Base-by-base conservation (phyloP, 2,797 vertebrate species). In the Argentina silus region DNA sequence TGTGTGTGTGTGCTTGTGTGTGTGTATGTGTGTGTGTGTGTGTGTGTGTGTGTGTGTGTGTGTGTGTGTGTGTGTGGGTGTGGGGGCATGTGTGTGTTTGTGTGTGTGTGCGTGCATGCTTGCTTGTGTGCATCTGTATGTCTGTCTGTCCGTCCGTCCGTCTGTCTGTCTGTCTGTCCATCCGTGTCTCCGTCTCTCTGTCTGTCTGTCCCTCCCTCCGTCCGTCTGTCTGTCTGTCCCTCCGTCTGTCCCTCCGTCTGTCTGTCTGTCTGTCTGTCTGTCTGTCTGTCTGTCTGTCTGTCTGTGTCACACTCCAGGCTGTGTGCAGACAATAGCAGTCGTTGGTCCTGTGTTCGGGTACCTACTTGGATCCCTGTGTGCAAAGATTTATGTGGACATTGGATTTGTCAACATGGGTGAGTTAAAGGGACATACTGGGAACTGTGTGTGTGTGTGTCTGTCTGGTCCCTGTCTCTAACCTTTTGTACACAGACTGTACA, bases 401-500 rank as follows among this genome's bases (percentile, higher is more conserved):
- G 96, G 96, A 80, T 98, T 91, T 82, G 93, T 98, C 50, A 94
- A 96, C 82, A 82, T 95, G 83, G 95, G 97, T 98, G 89, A 95
- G 92, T 83, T 61, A 55, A 36, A 42, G 11, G 6, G 44, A 63
- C 6, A 76, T 36, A 27, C 23, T 2, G 12, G 36, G 11, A 23
- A 60, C 11, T 60, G 21, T 44, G 48, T 60, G 23, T 57, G 36
- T 42, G 51, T 43, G 27, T 36, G 27, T 36, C 2, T 36, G 27
- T 36, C 27, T 36, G 27, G 27, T 36, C 27, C 27, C 27, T 36
- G 27, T 36, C 27, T 36, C 27, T 36, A 36, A 36, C 27, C 27
- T 36, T 36, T 2, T 2, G 27, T 36, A 36, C 27, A 36, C 27
- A 36, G 27, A 36, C 27, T 36, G 27, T 36, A 36, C 4, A 36